Base-by-base conservation (phyloP, 1,140 invertebrate species). In the Antheraea pernyi region DNA sequence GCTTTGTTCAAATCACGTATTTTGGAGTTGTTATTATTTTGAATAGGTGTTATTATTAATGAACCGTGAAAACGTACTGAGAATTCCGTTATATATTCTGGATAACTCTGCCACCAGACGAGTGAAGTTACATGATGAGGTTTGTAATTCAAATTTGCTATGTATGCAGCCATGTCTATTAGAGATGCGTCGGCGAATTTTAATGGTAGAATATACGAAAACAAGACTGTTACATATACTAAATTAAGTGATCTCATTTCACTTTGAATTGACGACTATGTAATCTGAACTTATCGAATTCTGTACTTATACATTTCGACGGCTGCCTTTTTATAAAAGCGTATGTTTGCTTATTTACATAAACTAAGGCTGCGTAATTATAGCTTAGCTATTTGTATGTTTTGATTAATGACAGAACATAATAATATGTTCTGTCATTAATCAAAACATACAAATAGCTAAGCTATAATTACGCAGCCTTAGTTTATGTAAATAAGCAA, bases 31-130 rank as follows among this genome's bases (percentile, higher is more conserved):
- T 67, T 65, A 36, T 73, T 53, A 30, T 69, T 19, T 16, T 46
- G 1, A n/a, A 69, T 60, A 13, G 39, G 8, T 61, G 75, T 65
- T 19, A 74, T 75, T 7, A 77, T 53, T 3, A 78, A 71, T 60
- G 68, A 68, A 10, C 79, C 46, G 7, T 74, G 42, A 62, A 68
- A 84, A 19, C 42, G 65, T 64, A 69, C 11, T n/a, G 82, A 60
- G 61, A 80, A 78, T 3, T 36, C 58, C 36, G 69, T 72, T 3
- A 79, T 64, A 71, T 69, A 59, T 59, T 78, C 71, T 0, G 72
- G 58, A 10, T 74, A 42, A 58, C 65, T 59, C 0, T 39, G 53
- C 37, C 58, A 66, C 80, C 77, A 81, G 22, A 76, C 68, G 7
- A 81, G 67, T 8, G 74, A 69, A 3, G 77, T 79, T 42, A 65